Evolutionary conservation across 2,113 vertebrate species (phyloP), one percentile per base, ranked within the genome.

Genomic region (Chionomys nivalis): DNA sequence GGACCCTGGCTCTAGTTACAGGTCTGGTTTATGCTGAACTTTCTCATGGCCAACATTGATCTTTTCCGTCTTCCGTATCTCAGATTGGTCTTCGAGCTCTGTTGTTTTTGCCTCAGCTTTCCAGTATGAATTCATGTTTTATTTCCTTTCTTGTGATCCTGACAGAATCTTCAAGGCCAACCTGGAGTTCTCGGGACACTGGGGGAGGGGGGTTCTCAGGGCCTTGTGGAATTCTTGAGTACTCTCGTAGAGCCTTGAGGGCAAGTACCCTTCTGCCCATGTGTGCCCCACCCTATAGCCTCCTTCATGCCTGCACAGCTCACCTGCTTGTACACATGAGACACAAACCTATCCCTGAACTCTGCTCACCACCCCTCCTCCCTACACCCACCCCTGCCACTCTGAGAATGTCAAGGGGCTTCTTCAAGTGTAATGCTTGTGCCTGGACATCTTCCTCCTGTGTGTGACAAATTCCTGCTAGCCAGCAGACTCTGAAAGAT

Each of bases 31-130:
- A 1, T 36, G 9, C 42, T 0, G 10, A 10, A 13, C 0, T 79
- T 92, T 5, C 26, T 14, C 13, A 24, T 44, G 1, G 0, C 83
- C 72, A 2, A 1, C 0, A 0, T 12, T 5, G 3, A 52, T 31
- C 5, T 24, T 44, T 28, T n/a, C 12, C 21, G 23, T 39, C 33
- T 47, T 28, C 49, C 8, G 1, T 0, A 3, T 11, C 58, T 85
- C 7, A 0, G 36, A 36, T n/a, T 24, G 10, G 9, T 77, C 66
- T 9, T 21, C 28, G 36, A 7, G 19, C 52, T 79, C 79, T 21
- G 0, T 28, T 1, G 55, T 12, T 36, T 36, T 63, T 33, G 39
- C 47, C 2, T 42, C 8, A 68, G 23, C 70, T 88, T 28, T 65
- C 42, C 55, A 42, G 31, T 73, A 70, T 65, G 21, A 49, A 42